Conservation (phyloP, 2,888 invertebrate genomes). For the Microctonus aethiopoides region DNA sequence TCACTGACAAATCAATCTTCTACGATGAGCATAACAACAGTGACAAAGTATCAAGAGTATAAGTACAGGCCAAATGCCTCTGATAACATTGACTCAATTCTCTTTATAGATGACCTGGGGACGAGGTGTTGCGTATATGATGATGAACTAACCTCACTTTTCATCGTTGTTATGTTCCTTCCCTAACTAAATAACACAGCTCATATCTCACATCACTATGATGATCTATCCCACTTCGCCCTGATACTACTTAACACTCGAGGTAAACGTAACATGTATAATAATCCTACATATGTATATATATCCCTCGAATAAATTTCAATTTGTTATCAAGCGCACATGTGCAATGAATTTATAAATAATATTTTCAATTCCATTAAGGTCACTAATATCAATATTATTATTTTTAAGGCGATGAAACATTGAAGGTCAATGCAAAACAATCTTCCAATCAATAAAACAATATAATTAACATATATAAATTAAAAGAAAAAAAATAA, state of each 20-base stretch:
- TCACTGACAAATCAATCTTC: neutral
- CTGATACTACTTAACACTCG: conserved; percentile 15
- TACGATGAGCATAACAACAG: neutral
- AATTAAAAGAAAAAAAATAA: neutral
- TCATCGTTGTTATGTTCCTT: conserved; percentile 5
- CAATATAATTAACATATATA: too few relatives aligned
- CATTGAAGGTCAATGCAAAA: neutral
- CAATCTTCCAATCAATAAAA: neutral
- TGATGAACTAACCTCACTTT: neutral
- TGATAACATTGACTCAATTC: conserved; percentile 33
- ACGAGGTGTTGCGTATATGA: conserved; percentile 14
- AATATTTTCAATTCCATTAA: neutral
- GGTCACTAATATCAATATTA: neutral
- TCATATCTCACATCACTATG: conserved; percentile 7
- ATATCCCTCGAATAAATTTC: neutral
- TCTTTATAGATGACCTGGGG: conserved; percentile 3
- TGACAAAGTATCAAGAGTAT: neutral
- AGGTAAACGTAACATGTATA: conserved; percentile 13
- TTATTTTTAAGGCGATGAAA: neutral
- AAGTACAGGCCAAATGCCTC: conserved; percentile 25
- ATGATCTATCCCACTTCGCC: conserved; percentile 3
- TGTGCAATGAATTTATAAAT: neutral
- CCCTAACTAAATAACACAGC: neutral
- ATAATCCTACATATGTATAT: neutral
- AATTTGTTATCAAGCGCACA: conserved; percentile 3